Base-by-base conservation (phyloP, 2,113 vertebrate genomes). In the Lycocorax pyrrhopterus region DNA sequence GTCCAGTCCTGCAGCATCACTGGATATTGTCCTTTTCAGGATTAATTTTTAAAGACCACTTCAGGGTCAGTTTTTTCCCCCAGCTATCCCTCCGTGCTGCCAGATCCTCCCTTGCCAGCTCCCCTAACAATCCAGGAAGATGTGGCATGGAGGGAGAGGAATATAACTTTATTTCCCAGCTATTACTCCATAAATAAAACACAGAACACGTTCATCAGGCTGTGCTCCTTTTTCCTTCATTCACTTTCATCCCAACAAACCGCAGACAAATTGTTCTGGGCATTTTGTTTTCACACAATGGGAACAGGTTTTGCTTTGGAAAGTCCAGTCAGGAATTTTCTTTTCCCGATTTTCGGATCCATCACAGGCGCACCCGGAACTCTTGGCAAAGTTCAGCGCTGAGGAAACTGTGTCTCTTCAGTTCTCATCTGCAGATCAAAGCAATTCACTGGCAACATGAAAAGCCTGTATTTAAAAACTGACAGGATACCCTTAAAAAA, bases 361-460 rank as follows among this genome's bases (percentile, higher is more conserved):
- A 39, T 35, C 9, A 0, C 77, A 72, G 87, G 44, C 2, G 0
- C 78, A 35, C 80, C 92, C 5, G 2, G 18, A 83, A 58, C 82
- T 96, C 78, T 97, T 97, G 97, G 97, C 97, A 97, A 69, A 84
- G 84, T 6, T 55, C 62, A 87, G 90, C 68, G 17, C 84, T 58
- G 78, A 96, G 97, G 97, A 97, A 97, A 69, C 93, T 41, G 71
- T 60, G 66, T 33, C 95, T 96, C 96, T 84, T 92, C 90, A 75
- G 72, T 53, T 96, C 94, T 94, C 94, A 89, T 92, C 88, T 96
- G 92, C 84, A 97, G 93, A 97, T 97, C 97, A 97, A 97, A 97
- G 97, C 79, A 37, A 86, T 84, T 83, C 90, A 23, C 13, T 93
- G 94, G 95, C 93, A 93, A 96, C 94, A 97, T 96, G 92, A 97